Evolutionary conservation across 1,140 invertebrate genomes (phyloP).

Genomic region (Protaetia brevitarsis): DNA sequence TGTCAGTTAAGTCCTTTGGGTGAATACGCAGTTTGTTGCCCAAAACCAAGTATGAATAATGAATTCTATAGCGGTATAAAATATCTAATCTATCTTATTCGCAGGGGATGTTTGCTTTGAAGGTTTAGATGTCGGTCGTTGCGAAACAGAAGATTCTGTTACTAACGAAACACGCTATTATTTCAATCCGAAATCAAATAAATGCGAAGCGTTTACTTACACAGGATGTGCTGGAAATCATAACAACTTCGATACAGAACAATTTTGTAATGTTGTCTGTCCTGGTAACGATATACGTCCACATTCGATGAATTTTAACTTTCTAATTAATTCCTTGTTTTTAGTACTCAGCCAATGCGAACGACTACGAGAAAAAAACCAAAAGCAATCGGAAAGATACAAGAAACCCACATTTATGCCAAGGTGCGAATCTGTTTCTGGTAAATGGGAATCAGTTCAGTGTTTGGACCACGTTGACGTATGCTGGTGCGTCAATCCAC

Average conservation of each 20-base stretch:
- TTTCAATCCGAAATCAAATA: slow-evolving; percentile 75
- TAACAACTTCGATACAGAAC: slow-evolving; percentile 83
- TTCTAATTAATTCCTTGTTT: slow-evolving; percentile 26
- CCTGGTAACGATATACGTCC: slow-evolving; percentile 56
- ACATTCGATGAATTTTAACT: too few relatives aligned
- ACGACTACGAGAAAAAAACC: slow-evolving; percentile 71
- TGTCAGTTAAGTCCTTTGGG: slow-evolving; percentile 78
- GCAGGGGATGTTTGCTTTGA: slow-evolving; percentile 80
- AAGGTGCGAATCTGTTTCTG: slow-evolving; percentile 66
- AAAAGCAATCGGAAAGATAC: slow-evolving; percentile 62
- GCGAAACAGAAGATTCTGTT: slow-evolving; percentile 44
- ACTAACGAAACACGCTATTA: slow-evolving; percentile 66
- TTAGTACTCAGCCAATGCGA: slow-evolving; percentile 76
- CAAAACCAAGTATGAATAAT: slow-evolving; percentile 61
- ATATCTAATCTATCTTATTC: not conserved
- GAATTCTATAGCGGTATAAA: not conserved
- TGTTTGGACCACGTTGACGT: slow-evolving; percentile 76
- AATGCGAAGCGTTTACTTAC: slow-evolving; percentile 69
- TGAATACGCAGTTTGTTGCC: slow-evolving; percentile 77
- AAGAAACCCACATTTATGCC: slow-evolving; percentile 71
- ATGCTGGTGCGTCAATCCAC: slow-evolving; percentile 81
- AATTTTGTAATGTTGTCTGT: slow-evolving; percentile 79
- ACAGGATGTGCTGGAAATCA: slow-evolving; percentile 77
- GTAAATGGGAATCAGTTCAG: slow-evolving; percentile 77
- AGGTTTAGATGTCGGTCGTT: slow-evolving; percentile 60